These are phyloP conservation scores for Agrenia bidenticulata DNA, from an alignment of 2,888 invertebrate genomes.

Conservation along the genomic window DNA sequence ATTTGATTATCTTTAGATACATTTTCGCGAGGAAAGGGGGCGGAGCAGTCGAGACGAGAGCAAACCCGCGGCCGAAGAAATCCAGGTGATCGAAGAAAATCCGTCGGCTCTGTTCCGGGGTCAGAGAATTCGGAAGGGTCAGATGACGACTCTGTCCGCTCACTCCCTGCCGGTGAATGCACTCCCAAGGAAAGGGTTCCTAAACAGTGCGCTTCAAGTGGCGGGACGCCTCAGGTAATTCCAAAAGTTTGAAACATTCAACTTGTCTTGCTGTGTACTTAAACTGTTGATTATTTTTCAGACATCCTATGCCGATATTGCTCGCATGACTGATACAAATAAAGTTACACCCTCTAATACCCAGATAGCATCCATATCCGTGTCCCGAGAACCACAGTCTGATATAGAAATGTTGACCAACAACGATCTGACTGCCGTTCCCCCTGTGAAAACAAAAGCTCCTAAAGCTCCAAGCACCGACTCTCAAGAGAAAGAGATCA, in stretches of 20 bases:
- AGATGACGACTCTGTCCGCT: conserved; percentile 47
- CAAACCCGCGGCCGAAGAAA: conserved; percentile 24
- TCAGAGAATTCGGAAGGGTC: conserved; percentile 48
- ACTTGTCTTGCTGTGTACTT: neutral
- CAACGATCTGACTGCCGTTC: too few relatives aligned
- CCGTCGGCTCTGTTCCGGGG: conserved; percentile 48
- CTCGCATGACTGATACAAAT: conserved; percentile 24
- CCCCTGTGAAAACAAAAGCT: too few relatives aligned
- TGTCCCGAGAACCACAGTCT: too few relatives aligned
- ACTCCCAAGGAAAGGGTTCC: conserved; percentile 43
- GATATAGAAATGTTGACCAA: too few relatives aligned
- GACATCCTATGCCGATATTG: conserved; percentile 48
- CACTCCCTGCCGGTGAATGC: conserved; percentile 47
- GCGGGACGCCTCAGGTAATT: conserved; percentile 44
- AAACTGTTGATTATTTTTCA: neutral
- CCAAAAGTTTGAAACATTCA: conserved; percentile 14
- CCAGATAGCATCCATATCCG: too few relatives aligned
- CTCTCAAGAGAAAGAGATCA: too few relatives aligned
- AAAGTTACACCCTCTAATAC: conserved; percentile 8
- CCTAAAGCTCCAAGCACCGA: too few relatives aligned
- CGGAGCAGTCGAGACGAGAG: conserved; percentile 30
- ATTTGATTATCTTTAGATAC: conserved; percentile 33
- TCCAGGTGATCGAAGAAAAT: conserved; percentile 41
- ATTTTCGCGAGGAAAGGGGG: conserved; percentile 22
- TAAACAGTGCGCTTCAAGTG: conserved; percentile 46